A percentile compares a stretch with the other conserved stretches of the same genome.
Evolutionary conservation across 2,113 vertebrate species (phyloP).

Genomic region (Boulengeromyrus knoepffleri): DNA sequence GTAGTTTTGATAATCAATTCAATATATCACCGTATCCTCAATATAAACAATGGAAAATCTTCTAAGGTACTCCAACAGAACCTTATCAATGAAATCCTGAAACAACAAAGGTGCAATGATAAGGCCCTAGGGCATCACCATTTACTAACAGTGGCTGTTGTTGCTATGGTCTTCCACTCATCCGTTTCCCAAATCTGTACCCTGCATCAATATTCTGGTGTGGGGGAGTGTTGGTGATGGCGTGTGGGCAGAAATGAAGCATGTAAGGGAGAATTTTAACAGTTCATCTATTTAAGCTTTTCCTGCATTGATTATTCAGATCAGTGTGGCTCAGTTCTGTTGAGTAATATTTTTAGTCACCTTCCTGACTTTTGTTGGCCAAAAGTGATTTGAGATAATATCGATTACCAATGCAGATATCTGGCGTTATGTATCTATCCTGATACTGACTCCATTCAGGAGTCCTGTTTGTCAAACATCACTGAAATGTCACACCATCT

Average conservation of each 20-base stretch:
- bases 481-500: not conserved
- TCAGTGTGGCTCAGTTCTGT: not conserved
- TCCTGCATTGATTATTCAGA: not conserved
- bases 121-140: not conserved
- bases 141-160: not conserved
- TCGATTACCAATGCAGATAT: not conserved
- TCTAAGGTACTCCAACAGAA: not conserved
- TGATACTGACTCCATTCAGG: not conserved
- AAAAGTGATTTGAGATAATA: not conserved
- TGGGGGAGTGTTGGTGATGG: not conserved
- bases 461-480: not conserved
- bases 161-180: not conserved
- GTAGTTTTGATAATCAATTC: not conserved
- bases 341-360: not conserved
- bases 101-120: not conserved
- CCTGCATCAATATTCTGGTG: not conserved
- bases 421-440: not conserved
- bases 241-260: not conserved
- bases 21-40: not conserved
- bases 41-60: not conserved
- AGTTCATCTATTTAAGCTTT: not conserved
- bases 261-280: not conserved
- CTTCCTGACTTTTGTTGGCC: not conserved
- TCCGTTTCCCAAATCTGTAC: not conserved
- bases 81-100: not conserved